Evolutionary conservation across 2,888 invertebrate species (phyloP).

Genomic region (Acanthosepion lycidas): DNA sequence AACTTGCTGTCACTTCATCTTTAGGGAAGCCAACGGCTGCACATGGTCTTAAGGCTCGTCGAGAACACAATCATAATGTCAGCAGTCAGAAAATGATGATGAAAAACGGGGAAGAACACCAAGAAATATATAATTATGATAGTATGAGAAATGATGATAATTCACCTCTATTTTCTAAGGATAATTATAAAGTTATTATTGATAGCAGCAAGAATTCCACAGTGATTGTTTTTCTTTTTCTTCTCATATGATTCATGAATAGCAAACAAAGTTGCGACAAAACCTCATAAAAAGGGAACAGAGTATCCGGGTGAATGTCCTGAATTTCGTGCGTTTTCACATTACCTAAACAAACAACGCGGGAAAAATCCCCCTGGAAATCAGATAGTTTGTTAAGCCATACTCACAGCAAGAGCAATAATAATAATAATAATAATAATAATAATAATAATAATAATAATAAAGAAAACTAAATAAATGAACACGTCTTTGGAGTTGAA

Average conservation of each 20-base stretch:
- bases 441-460: not conserved
- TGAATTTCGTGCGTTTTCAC: not conserved
- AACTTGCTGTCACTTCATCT: too few relatives aligned
- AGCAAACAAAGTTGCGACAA: not conserved
- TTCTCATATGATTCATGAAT: not conserved
- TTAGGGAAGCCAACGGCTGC: too few relatives aligned
- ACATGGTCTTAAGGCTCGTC: too few relatives aligned
- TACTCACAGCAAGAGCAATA: not conserved
- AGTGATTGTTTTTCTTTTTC: not conserved
- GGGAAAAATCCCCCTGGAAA: not conserved
- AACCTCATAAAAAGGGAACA: not conserved
- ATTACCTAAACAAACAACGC: not conserved
- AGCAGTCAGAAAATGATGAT: too few relatives aligned
- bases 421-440: conserved; percentile 23
- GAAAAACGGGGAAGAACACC: accelerated
- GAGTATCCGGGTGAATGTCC: not conserved
- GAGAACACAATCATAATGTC: too few relatives aligned
- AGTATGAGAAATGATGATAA: not conserved
- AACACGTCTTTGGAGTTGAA: too few relatives aligned
- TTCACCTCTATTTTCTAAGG: not conserved
- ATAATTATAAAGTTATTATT: not conserved
- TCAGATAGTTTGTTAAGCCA: not conserved
- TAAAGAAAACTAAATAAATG: too few relatives aligned
- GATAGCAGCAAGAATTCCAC: not conserved
- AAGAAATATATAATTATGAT: not conserved